Evolutionary conservation across 2,888 invertebrate species (phyloP), one percentile per base, ranked within the genome.

Genomic region (Metalampra italica): DNA sequence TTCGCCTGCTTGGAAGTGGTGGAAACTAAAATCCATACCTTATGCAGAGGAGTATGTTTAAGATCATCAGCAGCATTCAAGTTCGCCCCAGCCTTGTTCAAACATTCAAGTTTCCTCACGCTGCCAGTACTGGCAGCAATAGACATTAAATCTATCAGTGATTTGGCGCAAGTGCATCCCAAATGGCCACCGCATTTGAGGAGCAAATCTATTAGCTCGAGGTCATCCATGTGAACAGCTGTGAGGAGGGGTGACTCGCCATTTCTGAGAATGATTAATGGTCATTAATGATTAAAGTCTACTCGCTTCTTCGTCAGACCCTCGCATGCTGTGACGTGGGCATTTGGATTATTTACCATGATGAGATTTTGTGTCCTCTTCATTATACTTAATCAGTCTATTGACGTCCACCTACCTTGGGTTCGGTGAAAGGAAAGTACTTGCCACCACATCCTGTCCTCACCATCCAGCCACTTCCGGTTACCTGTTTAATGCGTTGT

Each of bases 121-220:
- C 91, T 87, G 0, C 93, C 94, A 9, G 84, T 83, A 1, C 92
- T 90, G 0, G 94, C 93, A 0, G 94, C 93, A 0, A 87, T 64
- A 7, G 94, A 94, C 46, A 96, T 78, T 61, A 93, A 91, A 56
- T 94, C 94, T 0, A 93, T 93, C 0, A 95, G 77, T 0, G 90
- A 78, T 29, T 90, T 83, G 0, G 88, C 88, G 0, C 92, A 90
- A 8, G 90, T 90, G 0, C n/a, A n/a, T n/a, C 92, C 91, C 14
- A 96, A 73, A 62, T 94, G 94, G 0, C 96, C 96, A 0, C 97
- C 97, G 59, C 95, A 95, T 60, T 92, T 90, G 9, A 92, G 78
- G 0, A 97, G 82, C 1, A 95, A 58, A 15, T 90, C 78, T 46
- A 97, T 95, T 9, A 93, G 91, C 39, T 90, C 87, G 12, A 91